Evolutionary conservation across 2,888 invertebrate genomes (phyloP), one percentile per base, ranked within the genome.

Genomic region (Ecliptopera silaceata): DNA sequence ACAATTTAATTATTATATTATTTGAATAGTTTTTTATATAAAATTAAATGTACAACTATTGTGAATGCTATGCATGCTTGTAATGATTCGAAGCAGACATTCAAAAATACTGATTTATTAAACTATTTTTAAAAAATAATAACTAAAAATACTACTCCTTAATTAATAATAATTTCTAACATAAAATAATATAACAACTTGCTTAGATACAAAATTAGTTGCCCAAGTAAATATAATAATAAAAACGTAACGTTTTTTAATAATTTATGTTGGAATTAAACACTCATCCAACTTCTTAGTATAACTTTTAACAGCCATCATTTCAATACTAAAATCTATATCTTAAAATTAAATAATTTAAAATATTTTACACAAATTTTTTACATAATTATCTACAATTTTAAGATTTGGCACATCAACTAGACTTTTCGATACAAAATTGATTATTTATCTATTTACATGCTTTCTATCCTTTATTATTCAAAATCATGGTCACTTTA

Each of bases 281-380:
- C 44, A 45, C 15, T 38, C 36, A 47, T 56, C 59, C 57, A 61
- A 47, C 52, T 38, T 66, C 67, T 69, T 71, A 75, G 65, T 65
- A 63, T 65, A 56, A 45, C 55, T 44, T 68, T 64, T 66, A 69
- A 69, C 70, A 74, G 70, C 74, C 71, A 74, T 66, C 63, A 46
- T 69, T 66, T 70, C 65, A 69, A 43, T 68, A 56, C 38, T 69
- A 61, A 60, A 56, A 54, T 56, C 64, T 64, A 72, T 67, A 46
- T 55, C 39, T 45, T 45, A 5, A 18, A 41, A 17, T 38, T 18
- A 34, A 32, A 50, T 43, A 39, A 31, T 44, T 15, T 31, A 13
- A 48, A 18, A 36, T 10, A 47, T 56, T 46, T 12, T 22, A 53
- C 49, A 20, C 51, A 39, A 13, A 47, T 43, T 52, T 52, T 48